Base-by-base conservation (phyloP, 2,113 vertebrate genomes). In the Eidolon helvum region DNA sequence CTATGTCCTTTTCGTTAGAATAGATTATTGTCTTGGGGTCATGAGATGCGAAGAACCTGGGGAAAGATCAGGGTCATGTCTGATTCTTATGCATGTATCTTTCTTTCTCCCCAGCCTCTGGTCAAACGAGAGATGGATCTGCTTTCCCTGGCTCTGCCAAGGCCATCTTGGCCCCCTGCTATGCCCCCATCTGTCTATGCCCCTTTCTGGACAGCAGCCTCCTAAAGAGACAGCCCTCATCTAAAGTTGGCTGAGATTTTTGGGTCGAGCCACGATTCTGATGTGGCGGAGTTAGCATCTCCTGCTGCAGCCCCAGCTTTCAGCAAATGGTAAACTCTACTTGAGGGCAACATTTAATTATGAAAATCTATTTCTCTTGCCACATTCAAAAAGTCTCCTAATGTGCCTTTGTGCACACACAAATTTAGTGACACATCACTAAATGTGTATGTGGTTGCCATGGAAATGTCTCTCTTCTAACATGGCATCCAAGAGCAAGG, bases 371-470 rank as follows among this genome's bases (percentile, higher is more conserved):
- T 97, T 97, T 97, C 96, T 97, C 89, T 97, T 90, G 96, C 96
- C 95, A 95, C 94, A 97, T 93, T 97, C 79, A 96, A 92, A 97
- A 97, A 97, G 91, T 95, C 97, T 95, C 93, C 94, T 97, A 94
- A 97, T 95, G 97, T 96, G 97, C 86, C 97, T 95, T 97, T 97
- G 97, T 97, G 96, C 98, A 94, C 93, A 96, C 91, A 92, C 97
- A 95, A 33, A 96, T 95, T 96, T 97, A 97, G 97, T 97, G 97
- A 96, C 97, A 97, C 96, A 96, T 97, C 97, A 94, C 96, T 95
- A 96, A 97, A 96, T 97, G 98, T 97, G 95, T 97, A 96, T 96
- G 88, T 83, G 91, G 97, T 98, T 98, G 97, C 95, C 95, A 96
- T 98, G 96, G 98, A 91, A 94, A 97, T 53, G 72, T 96, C 95